A percentile compares a stretch with the other conserved stretches of the same genome.
Conservation (phyloP, 2,113 vertebrate species). For the Amphiprion ocellaris region DNA sequence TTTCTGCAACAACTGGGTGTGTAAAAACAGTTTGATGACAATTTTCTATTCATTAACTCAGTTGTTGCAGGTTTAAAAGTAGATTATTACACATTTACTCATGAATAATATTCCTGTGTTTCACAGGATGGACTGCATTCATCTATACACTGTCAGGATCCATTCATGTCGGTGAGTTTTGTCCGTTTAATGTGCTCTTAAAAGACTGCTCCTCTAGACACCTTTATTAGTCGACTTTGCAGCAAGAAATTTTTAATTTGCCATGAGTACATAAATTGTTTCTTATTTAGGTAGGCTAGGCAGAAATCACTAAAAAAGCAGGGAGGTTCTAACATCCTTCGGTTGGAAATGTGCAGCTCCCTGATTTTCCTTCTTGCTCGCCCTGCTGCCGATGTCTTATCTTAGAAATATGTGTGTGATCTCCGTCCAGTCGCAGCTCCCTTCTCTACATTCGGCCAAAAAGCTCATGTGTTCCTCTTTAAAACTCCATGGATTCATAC, state of each 20-base stretch:
- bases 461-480: conserved; percentile 57
- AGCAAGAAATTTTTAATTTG: too few species aligned
- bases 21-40: too few species aligned
- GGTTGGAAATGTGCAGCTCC: conserved; percentile 1
- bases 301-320: background rate
- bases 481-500: conserved; percentile 24
- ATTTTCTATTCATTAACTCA: too few species aligned
- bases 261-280: background rate
- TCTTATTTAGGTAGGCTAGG: background rate
- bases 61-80: too few species aligned
- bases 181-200: background rate
- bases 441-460: conserved; percentile 2
- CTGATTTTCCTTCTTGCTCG: background rate
- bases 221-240: too few species aligned
- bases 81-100: too few species aligned
- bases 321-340: background rate
- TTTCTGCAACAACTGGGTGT: too few species aligned
- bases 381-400: conserved; percentile 30
- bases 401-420: conserved; percentile 65
- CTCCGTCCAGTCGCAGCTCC: conserved; percentile 61
- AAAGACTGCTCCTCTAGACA: too few species aligned
- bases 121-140: conserved; percentile 85
- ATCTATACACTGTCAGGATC: conserved; percentile 84
- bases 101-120: conserved; percentile 42
- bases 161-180: conserved; percentile 81